Base-by-base conservation (phyloP, 1,140 invertebrate species). In the Euwallacea fornicatus region DNA sequence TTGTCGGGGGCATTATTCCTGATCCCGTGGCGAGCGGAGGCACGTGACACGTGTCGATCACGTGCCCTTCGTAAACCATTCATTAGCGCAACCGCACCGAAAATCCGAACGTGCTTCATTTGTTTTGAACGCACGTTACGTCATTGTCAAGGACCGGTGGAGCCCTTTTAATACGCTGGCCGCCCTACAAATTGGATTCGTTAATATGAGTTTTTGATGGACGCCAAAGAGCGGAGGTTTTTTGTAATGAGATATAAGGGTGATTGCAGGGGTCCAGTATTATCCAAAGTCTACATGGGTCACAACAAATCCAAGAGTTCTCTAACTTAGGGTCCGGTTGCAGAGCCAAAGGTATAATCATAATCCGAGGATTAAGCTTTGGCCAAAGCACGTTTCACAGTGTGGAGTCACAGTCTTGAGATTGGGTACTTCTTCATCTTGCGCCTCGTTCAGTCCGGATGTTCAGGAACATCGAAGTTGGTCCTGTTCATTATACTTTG, bases 21-120 rank as follows among this genome's bases (percentile, higher is more conserved):
- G 77, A 78, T 79, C 73, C 74, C 64, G 67, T 65, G 59, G 63
- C 46, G 67, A 73, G 74, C 77, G 75, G 76, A 78, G 76, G 73
- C 72, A 56, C 50, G 60, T 70, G 47, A 47, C 79, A 80, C 78
- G 79, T 80, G 78, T 43, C 71, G 54, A 73, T 69, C 79, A 81
- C 79, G 78, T 78, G 78, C 72, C 73, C 70, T 75, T 76, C 76
- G 78, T 80, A 80, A 80, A 80, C 79, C 75, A 78, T 80, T 80
- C 79, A 80, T 80, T 80, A 80, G 77, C 74, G 79, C 79, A 79
- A 80, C 79, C 79, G 76, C 78, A 80, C 78, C 70, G 78, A 80
- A 80, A 78, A 78, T 77, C 76, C 76, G 74, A 73, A 73, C 75
- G 61, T 65, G 66, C 63, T 67, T 65, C 59, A 63, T 74, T 67